Conservation (phyloP, 2,888 invertebrate species). For the Capitulum mitella region DNA sequence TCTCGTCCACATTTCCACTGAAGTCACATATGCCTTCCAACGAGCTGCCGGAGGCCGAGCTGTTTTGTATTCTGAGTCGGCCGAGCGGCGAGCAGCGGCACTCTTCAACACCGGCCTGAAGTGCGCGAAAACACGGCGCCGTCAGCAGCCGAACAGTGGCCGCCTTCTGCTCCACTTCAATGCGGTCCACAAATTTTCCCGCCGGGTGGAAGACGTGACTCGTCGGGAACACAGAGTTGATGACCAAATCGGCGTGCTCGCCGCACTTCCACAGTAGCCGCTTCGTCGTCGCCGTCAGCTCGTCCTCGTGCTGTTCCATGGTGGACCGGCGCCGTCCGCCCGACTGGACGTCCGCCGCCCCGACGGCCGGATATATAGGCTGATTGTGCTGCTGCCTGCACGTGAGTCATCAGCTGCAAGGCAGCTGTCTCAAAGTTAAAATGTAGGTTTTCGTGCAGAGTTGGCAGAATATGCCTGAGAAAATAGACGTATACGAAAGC, state of each 20-base stretch:
- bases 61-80: background rate
- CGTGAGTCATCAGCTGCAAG: too few relatives aligned
- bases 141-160: background rate
- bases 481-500: too few relatives aligned
- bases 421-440: too few relatives aligned
- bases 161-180: background rate
- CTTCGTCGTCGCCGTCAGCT: too few relatives aligned
- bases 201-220: background rate
- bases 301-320: too few relatives aligned
- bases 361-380: too few relatives aligned
- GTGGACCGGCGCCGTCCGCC: too few relatives aligned
- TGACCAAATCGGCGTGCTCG: background rate
- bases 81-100: background rate
- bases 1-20: too few relatives aligned
- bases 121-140: background rate
- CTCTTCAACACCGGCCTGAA: background rate
- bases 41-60: background rate
- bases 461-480: too few relatives aligned
- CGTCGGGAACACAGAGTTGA: background rate
- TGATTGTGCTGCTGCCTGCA: too few relatives aligned
- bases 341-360: too few relatives aligned
- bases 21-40: background rate
- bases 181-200: background rate
- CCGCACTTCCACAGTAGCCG: background rate
- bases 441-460: too few relatives aligned